These are phyloP conservation scores for Drosophila sp. DNA, from an alignment of 1,140 invertebrate genomes.

Conservation along the genomic window DNA sequence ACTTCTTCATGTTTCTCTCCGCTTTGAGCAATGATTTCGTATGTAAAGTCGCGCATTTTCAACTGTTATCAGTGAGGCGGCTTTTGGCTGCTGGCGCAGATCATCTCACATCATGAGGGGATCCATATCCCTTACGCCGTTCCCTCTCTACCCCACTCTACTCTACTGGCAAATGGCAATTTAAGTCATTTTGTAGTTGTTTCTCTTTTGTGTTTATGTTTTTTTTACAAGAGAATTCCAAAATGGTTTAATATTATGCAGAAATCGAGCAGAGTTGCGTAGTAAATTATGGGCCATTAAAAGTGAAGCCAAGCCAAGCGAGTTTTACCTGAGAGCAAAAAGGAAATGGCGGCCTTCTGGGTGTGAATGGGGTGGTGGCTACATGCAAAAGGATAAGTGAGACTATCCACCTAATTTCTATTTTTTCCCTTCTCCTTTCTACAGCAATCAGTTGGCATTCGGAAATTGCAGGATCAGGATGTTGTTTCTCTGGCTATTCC, in stretches of 20 bases:
- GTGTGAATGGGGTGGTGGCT: conserved; percentile 54
- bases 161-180: conserved; percentile 50
- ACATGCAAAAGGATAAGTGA: conserved; percentile 28
- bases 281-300: conserved; percentile 63
- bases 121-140: not conserved
- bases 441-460: conserved; percentile 46
- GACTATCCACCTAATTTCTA: conserved; percentile 30
- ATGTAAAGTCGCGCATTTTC: conserved; percentile 57
- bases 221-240: conserved; percentile 40
- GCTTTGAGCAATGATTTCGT: conserved; percentile 30
- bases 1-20: conserved; percentile 39
- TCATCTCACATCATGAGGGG: conserved; percentile 38
- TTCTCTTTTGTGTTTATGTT: conserved; percentile 32
- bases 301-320: conserved; percentile 24
- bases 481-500: conserved; percentile 41
- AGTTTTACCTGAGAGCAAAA: conserved; percentile 23
- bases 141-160: not conserved
- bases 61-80: conserved; percentile 52
- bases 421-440: conserved; percentile 27
- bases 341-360: conserved; percentile 52
- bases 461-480: conserved; percentile 31
- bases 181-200: conserved; percentile 58
- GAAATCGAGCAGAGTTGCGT: conserved; percentile 54
- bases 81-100: conserved; percentile 36
- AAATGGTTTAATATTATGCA: conserved; percentile 69